Evolutionary conservation across 1,140 invertebrate species (phyloP).

Genomic region (Apis cerana): DNA sequence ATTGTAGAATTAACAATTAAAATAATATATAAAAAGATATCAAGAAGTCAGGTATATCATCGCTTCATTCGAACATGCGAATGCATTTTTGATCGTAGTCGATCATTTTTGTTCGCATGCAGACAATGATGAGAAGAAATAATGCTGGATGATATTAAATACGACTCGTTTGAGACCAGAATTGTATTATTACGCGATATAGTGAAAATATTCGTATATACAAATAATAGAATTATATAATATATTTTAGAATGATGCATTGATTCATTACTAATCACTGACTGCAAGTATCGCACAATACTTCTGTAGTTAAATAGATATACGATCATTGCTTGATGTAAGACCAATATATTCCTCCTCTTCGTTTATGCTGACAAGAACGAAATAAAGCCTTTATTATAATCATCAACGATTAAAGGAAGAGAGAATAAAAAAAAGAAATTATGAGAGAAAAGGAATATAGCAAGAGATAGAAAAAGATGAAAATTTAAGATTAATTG

Average conservation of each 20-base stretch:
- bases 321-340: constrained; percentile 20
- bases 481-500: background rate
- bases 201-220: constrained; percentile 2
- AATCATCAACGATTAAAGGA: constrained; percentile 64
- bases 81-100: background rate
- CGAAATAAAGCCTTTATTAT: constrained; percentile 72
- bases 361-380: constrained; percentile 68
- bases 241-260: constrained; percentile 20
- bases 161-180: background rate
- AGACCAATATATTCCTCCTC: constrained; percentile 45
- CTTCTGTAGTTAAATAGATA: constrained; percentile 33
- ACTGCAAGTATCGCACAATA: constrained; percentile 25
- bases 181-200: background rate
- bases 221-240: constrained; percentile 8
- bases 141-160: background rate
- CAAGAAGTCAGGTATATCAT: background rate
- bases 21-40: background rate
- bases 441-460: background rate
- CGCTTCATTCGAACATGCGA: background rate
- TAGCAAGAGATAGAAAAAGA: background rate
- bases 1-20: background rate
- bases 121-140: background rate
- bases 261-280: constrained; percentile 24
- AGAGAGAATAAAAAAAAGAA: background rate
- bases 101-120: background rate